Percentiles rank a stretch among this genome's conserved stretches.
phyloP scores from a whole-genome alignment of 2,888 invertebrate genomes.

The Melinaea menophilus region DNA sequence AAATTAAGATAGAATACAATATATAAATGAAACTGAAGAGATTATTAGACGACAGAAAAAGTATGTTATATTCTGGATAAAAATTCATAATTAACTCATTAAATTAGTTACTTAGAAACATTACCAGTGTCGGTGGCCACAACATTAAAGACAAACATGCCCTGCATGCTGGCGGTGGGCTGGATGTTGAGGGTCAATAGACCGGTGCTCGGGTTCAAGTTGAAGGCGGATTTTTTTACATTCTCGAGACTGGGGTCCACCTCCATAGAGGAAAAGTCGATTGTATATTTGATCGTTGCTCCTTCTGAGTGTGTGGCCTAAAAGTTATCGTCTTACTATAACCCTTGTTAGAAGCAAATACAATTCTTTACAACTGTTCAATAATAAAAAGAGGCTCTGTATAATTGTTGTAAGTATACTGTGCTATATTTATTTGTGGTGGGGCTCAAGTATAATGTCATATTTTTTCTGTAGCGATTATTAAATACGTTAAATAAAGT shows the following conservation, averaged over 20 bases:
- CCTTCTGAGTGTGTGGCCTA: slow-evolving; percentile 79
- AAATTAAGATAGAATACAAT: background rate
- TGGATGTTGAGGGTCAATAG: slow-evolving; percentile 70
- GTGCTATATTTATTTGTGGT: slow-evolving; percentile 12
- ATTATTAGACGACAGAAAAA: background rate
- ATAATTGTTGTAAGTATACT: background rate
- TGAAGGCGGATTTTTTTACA: slow-evolving; percentile 60
- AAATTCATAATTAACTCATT: no score
- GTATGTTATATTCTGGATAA: background rate
- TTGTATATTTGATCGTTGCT: slow-evolving; percentile 58
- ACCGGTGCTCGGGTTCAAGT: slow-evolving; percentile 60
- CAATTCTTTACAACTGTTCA: no score
- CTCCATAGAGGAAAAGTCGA: slow-evolving; percentile 55
- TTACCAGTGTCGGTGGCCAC: slow-evolving; percentile 74
- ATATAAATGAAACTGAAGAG: no score
- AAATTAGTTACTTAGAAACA: background rate
- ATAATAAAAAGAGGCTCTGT: no score
- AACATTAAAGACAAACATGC: slow-evolving; percentile 79
- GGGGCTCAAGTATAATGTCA: background rate
- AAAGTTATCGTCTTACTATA: background rate
- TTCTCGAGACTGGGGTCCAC: slow-evolving; percentile 62
- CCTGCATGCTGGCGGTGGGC: slow-evolving; percentile 75
- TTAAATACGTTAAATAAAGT: background rate
- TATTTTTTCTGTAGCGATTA: background rate
- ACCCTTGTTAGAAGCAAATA: no score